phyloP scores from a whole-genome alignment of 2,888 invertebrate species.

The Drosophila melanocephala region DNA sequence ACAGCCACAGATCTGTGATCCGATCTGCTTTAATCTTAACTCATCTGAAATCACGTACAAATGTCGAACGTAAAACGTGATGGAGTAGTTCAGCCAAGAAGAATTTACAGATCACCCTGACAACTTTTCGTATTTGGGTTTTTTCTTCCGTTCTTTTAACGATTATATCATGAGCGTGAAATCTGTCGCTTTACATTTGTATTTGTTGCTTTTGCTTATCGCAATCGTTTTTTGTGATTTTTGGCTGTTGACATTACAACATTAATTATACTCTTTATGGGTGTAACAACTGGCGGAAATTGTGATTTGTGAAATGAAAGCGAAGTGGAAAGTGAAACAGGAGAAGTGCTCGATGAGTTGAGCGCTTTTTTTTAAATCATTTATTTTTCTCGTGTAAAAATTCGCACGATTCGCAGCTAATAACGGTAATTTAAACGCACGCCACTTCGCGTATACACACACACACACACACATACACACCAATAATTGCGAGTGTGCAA shows the following conservation, averaged over 20 bases:
- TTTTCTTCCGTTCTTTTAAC: not conserved
- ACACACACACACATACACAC: conserved; percentile 10
- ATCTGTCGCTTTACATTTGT: conserved; percentile 52
- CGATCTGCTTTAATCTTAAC: conserved; percentile 1
- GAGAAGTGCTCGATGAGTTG: conserved; percentile 1
- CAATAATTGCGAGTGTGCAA: conserved; percentile 75
- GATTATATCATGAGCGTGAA: conserved; percentile 71
- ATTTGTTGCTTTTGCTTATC: conserved; percentile 37
- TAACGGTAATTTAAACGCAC: conserved; percentile 84
- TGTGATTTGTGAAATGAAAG: conserved; percentile 61
- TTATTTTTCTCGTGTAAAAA: conserved; percentile 11
- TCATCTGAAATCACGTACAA: conserved; percentile 56
- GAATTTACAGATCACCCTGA: conserved; percentile 16
- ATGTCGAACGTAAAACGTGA: conserved; percentile 68
- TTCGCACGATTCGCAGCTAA: conserved; percentile 83
- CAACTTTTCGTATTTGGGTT: conserved; percentile 12
- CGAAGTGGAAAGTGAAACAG: conserved; percentile 54
- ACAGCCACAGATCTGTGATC: conserved; percentile 6
- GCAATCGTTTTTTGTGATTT: conserved; percentile 16
- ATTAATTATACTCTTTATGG: conserved; percentile 83
- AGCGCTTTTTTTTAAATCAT: not conserved
- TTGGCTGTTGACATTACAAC: conserved; percentile 59
- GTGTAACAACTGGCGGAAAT: conserved; percentile 67
- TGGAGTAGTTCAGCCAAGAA: conserved; percentile 65
- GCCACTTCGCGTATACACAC: conserved; percentile 59